Percentiles rank a stretch among this genome's conserved stretches.
Conservation (phyloP, 2,797 vertebrate species). For the Acomys russatus region DNA sequence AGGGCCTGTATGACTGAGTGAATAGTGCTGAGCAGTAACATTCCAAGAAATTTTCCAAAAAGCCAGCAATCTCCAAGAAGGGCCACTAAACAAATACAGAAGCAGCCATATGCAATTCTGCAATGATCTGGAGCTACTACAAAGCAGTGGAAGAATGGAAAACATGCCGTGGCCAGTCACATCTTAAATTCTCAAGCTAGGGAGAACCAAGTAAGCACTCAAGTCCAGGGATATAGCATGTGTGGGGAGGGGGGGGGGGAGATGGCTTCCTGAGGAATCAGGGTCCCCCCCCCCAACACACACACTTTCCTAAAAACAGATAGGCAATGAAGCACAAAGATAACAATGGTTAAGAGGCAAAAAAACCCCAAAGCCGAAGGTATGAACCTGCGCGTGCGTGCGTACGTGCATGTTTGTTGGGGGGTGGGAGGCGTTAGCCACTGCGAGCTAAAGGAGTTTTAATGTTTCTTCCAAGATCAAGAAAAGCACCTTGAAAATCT, state of each 20-base stretch:
- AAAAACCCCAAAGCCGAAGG: background rate
- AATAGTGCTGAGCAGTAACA: background rate
- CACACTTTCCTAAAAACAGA: background rate
- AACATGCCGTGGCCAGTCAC: background rate
- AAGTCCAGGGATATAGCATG: background rate
- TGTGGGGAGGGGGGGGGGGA: too few species aligned
- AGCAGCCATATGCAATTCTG: background rate
- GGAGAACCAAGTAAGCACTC: background rate
- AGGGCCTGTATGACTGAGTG: background rate
- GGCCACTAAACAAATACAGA: background rate
- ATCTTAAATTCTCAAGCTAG: background rate
- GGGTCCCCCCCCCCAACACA: too few species aligned
- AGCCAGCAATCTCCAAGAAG: background rate
- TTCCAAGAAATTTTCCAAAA: slow-evolving; percentile 44
- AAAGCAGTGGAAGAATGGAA: background rate
- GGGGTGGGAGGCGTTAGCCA: background rate
- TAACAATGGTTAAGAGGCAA: background rate
- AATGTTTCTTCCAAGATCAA: slow-evolving; percentile 51
- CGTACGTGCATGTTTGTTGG: background rate
- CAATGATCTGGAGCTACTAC: background rate
- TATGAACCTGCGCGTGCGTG: too few species aligned
- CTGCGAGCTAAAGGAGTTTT: background rate
- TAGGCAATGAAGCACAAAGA: background rate
- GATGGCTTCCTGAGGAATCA: background rate
- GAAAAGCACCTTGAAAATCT: background rate